phyloP scores from a whole-genome alignment of 2,888 invertebrate genomes.

The Frankliniella intonsa region DNA sequence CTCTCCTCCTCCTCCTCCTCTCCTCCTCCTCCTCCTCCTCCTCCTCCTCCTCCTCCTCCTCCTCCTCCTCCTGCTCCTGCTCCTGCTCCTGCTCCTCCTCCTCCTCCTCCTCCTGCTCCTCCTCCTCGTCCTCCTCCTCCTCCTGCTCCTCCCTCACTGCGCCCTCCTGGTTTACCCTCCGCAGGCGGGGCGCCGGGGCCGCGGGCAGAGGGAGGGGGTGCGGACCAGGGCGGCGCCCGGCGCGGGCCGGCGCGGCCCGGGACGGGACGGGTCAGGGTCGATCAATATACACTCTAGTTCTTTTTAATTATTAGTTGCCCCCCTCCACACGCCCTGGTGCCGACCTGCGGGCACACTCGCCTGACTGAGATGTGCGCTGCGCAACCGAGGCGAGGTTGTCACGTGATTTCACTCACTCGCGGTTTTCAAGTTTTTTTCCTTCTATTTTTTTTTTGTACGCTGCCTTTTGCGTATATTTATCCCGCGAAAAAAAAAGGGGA shows the following conservation, averaged over 20 bases:
- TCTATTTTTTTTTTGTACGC: background rate
- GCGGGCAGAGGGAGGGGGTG: background rate
- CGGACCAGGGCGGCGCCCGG: background rate
- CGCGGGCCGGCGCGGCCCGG: background rate
- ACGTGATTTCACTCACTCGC: background rate
- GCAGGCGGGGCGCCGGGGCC: no score
- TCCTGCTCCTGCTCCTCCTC: background rate
- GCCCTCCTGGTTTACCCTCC: no score
- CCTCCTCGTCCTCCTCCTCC: slow-evolving; percentile 25
- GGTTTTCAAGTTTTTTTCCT: background rate
- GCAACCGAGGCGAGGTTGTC: no score
- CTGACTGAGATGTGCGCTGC: no score
- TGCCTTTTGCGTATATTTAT: no score
- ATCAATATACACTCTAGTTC: background rate
- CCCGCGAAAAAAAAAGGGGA: no score
- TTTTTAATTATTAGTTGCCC: background rate
- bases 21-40: slow-evolving; percentile 2
- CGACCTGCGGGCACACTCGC: no score
- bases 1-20: slow-evolving; percentile 18
- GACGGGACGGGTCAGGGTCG: background rate
- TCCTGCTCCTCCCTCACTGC: background rate
- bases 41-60: slow-evolving; percentile 17
- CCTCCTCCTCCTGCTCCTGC: slow-evolving; percentile 12
- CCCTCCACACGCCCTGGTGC: background rate
- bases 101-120: background rate